phyloP scores from a whole-genome alignment of 2,888 invertebrate genomes.

The Calliopum simillimum region DNA sequence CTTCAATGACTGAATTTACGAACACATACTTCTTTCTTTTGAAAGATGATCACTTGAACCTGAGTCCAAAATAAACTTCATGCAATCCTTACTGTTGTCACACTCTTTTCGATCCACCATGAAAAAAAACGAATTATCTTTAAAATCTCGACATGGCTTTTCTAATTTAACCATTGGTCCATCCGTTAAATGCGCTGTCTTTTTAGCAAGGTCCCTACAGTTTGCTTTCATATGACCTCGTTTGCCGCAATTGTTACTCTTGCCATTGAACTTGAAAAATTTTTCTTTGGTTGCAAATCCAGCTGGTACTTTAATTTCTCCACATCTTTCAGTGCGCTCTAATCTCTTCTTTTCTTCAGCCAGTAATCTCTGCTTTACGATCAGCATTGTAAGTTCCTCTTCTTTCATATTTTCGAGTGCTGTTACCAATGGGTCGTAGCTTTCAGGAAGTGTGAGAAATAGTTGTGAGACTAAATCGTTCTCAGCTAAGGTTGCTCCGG shows the following conservation, averaged over 20 bases:
- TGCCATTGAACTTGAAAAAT: neutral
- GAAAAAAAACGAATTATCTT: too few relatives aligned
- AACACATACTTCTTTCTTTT: too few relatives aligned
- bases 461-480: neutral
- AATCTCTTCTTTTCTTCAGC: slow-evolving; percentile 5
- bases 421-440: neutral
- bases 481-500: slow-evolving; percentile 8
- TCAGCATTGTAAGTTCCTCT: neutral
- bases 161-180: neutral
- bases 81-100: too few relatives aligned
- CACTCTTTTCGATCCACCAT: too few relatives aligned
- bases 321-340: neutral
- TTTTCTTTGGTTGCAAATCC: neutral
- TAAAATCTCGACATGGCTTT: neutral
- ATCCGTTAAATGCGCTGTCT: too few relatives aligned
- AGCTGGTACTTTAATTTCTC: neutral
- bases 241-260: neutral
- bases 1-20: too few relatives aligned
- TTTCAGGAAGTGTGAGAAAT: neutral
- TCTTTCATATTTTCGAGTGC: neutral
- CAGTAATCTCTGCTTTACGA: neutral
- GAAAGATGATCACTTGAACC: slow-evolving; percentile 2
- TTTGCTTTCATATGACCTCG: too few relatives aligned
- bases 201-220: too few relatives aligned
- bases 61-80: neutral